A percentile compares a stretch with the other conserved stretches of the same genome.
Conservation (phyloP, 2,888 invertebrate species). For the Xestia c-nigrum region DNA sequence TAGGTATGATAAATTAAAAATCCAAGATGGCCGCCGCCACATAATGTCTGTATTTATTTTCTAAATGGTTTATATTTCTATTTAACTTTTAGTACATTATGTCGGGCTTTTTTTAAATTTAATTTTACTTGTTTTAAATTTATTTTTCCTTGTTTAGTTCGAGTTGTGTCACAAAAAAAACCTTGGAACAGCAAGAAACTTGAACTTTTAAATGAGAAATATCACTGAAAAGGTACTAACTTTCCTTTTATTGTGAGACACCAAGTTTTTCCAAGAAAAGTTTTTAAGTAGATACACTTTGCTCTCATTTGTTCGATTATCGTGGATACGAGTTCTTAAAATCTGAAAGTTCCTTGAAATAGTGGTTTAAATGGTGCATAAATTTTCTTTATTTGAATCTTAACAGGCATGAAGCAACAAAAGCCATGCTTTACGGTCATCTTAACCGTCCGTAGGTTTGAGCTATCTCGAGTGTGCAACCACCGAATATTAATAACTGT, state of each 20-base stretch:
- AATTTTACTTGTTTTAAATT: no score
- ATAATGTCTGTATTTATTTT: no score
- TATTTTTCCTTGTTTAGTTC: background rate
- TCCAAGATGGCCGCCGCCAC: no score
- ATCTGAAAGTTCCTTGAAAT: slow-evolving; percentile 3
- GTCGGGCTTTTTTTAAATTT: no score
- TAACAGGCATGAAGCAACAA: slow-evolving; percentile 62
- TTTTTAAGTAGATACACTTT: background rate
- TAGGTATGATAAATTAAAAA: no score
- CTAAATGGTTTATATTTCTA: no score
- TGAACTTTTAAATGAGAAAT: slow-evolving; percentile 3
- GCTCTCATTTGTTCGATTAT: slow-evolving; percentile 11
- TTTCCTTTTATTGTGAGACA: slow-evolving; percentile 16
- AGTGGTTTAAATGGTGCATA: background rate
- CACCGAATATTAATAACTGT: slow-evolving; percentile 86
- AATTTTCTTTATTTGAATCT: background rate
- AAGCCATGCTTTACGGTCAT: slow-evolving; percentile 80
- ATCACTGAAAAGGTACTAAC: background rate
- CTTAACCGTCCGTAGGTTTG: slow-evolving; percentile 73
- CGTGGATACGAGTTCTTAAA: background rate
- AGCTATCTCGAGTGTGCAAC: slow-evolving; percentile 85
- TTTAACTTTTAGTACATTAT: no score
- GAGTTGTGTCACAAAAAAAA: background rate
- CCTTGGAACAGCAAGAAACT: background rate
- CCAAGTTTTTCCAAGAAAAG: slow-evolving; percentile 3